Conservation (phyloP, 1,140 invertebrate species). For the Eumaeus atala region DNA sequence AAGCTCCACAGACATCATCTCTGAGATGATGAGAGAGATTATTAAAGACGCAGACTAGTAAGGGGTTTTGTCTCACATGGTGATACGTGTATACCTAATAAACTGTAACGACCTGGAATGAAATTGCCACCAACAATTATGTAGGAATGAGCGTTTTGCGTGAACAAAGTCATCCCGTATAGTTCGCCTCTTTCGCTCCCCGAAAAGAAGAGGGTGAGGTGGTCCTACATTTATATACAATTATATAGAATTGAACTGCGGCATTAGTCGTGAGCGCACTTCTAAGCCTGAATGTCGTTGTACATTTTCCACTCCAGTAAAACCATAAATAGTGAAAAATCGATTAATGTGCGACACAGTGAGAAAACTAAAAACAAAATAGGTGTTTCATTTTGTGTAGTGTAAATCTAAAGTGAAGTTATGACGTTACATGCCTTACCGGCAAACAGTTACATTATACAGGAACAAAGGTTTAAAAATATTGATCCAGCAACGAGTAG, state of each 20-base stretch:
- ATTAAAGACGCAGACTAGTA: too few species aligned
- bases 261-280: slow-evolving; percentile 43
- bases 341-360: slow-evolving; percentile 46
- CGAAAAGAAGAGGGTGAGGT: slow-evolving; percentile 30
- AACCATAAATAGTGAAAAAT: slow-evolving; percentile 33
- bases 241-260: slow-evolving; percentile 44
- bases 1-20: too few species aligned
- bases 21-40: too few species aligned
- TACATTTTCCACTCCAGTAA: slow-evolving; percentile 29
- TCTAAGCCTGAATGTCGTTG: slow-evolving; percentile 64
- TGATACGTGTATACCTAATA: too few species aligned
- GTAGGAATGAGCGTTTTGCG: too few species aligned
- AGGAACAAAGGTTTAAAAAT: slow-evolving; percentile 59
- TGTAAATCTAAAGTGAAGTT: slow-evolving; percentile 58
- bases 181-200: neutral
- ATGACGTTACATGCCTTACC: slow-evolving; percentile 68
- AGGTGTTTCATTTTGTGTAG: slow-evolving; percentile 40
- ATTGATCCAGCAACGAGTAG: slow-evolving; percentile 50
- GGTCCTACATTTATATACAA: slow-evolving; percentile 32
- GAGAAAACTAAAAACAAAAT: slow-evolving; percentile 50
- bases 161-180: neutral
- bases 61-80: too few species aligned
- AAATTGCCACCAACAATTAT: too few species aligned
- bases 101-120: too few species aligned
- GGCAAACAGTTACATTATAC: slow-evolving; percentile 63